Percentiles rank a stretch among this genome's conserved stretches.
Evolutionary conservation across 2,888 invertebrate genomes (phyloP).

Genomic region (Dryococelus australis): DNA sequence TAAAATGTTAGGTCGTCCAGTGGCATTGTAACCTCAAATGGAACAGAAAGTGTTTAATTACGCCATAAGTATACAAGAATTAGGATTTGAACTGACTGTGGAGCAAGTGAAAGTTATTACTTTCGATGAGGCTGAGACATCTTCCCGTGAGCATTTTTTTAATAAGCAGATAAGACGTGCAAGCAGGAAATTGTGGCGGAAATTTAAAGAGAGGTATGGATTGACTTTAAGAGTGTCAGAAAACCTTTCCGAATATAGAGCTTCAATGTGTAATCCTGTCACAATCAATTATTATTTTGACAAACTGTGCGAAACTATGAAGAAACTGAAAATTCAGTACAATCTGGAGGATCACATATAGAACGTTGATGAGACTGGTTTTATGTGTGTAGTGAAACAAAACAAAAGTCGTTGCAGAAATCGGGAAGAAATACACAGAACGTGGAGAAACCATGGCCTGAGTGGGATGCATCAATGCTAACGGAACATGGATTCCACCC

Average conservation of each 20-base stretch:
- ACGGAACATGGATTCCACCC: constrained; percentile 23
- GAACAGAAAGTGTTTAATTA: constrained; percentile 8
- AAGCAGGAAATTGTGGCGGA: constrained; percentile 1
- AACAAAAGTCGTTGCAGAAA: background rate
- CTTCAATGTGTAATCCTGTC: constrained; percentile 18
- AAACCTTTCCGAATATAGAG: constrained; percentile 8
- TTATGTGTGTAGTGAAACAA: constrained; percentile 13
- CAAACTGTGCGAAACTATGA: background rate
- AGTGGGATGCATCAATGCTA: background rate
- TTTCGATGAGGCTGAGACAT: background rate
- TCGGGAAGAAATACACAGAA: constrained; percentile 20
- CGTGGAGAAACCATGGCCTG: constrained; percentile 19
- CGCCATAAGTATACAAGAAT: constrained; percentile 13
- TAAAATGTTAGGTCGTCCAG: background rate
- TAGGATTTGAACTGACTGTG: constrained; percentile 25
- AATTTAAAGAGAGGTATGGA: background rate
- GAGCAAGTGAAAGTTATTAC: constrained; percentile 19
- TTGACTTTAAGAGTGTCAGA: constrained; percentile 12
- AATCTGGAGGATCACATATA: background rate
- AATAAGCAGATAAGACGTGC: background rate
- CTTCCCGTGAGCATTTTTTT: background rate
- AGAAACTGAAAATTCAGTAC: background rate
- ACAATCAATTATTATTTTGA: background rate
- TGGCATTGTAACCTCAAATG: background rate
- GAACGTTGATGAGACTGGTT: constrained; percentile 20